Evolutionary conservation across 2,797 vertebrate species (phyloP), one percentile per base, ranked within the genome.

Genomic region (Morelia viridis): DNA sequence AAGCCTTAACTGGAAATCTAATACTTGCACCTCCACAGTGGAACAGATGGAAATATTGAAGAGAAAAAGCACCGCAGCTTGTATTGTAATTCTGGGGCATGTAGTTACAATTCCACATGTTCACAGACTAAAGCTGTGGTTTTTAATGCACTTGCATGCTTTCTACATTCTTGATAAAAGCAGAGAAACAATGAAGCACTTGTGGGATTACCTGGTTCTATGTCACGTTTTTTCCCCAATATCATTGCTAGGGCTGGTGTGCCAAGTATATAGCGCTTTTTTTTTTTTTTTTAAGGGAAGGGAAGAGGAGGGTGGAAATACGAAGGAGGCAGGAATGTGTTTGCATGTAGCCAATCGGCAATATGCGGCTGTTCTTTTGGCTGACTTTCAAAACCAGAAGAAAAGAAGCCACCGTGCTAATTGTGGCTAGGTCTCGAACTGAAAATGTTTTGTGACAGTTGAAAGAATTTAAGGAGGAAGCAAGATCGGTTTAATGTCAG

Each of bases 401-500:
- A 92, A 93, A 93, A 95, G 94, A 93, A 93, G 91, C 94, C 62
- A 89, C 88, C 93, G 88, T 88, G 93, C 95, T 96, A 95, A 96
- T 96, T 96, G 95, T 94, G 88, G 93, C 95, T 12, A 87, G 94
- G 95, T 97, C 96, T 94, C 58, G 88, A 95, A 96, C 96, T 96
- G 96, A 97, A 95, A 97, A 96, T 95, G 94, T 96, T 96, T 96
- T 96, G 95, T 97, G 97, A 97, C 97, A 96, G 90, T 94, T 93
- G 96, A 93, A 94, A 96, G 96, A 97, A 97, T 96, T 94, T 96
- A 95, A 96, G 96, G 96, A 96, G 96, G 96, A 96, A 95, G 96
- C 96, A 96, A 97, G 97, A 97, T 97, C 41, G 94, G 97, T 97
- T 97, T 97, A 97, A 95, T 97, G 97, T 98, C 96, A 96, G 96